Base-by-base conservation (phyloP, 2,113 vertebrate genomes). In the Uropsilus gracilis region DNA sequence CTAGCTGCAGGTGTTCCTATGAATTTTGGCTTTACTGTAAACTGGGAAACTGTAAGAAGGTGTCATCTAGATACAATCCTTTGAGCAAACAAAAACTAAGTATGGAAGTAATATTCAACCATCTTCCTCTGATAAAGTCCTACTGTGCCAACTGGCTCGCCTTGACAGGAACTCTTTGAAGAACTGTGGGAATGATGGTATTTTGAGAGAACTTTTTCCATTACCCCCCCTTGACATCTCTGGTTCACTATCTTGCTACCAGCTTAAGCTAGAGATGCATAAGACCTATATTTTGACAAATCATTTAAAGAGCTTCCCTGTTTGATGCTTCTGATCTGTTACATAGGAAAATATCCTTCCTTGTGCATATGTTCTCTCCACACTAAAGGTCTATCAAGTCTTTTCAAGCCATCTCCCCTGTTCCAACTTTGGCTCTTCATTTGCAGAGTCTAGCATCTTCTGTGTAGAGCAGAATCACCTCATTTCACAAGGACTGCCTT, bases 1-100 rank as follows among this genome's bases (percentile, higher is more conserved):
- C 63, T 76, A 81, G 69, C 85, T 71, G 18, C 76, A 95, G 82
- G 76, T 91, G 46, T 94, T 91, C n/a, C 57, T 50, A 6, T 53
- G 53, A 87, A 89, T 50, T 50, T 78, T 34, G 80, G 68, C 55
- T 94, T 94, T 64, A 44, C 26, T 24, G 11, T 63, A 68, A 80
- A 86, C 30, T 66, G 37, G 44, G 44, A 72, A 53, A 57, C 48
- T 59, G 7, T 8, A 80, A 53, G 78, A 72, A 66, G 42, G 24
- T 71, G 39, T 85, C 20, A 0, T 7, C 3, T n/a, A 69, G 44
- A 2, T 64, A 39, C 59, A 76, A 90, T 53, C 16, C 44, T 7
- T 10, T 57, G 18, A 39, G 28, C 20, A 32, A 48, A 34, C 13
- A 48, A 18, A 48, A 37, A 37, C 34, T 42, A 44, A 50, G 66